Conservation (phyloP, 2,888 invertebrate species). For the Athalia rosae region DNA sequence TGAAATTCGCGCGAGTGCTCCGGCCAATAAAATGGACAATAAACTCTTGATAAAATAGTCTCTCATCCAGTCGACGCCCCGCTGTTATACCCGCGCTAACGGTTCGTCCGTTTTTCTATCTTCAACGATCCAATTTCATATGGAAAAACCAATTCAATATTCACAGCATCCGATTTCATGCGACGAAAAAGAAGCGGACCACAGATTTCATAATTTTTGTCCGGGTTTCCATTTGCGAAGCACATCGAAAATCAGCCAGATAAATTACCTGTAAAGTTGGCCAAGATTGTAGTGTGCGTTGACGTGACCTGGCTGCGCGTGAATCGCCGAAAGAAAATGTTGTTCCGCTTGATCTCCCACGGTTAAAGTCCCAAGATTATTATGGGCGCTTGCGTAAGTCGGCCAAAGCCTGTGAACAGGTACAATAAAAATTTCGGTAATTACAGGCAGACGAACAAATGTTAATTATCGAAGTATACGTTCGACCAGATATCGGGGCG, state of each 20-base stretch:
- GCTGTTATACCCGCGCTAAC: background rate
- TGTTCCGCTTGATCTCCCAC: slow-evolving; percentile 83
- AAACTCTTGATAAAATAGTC: slow-evolving; percentile 39
- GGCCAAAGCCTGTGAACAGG: slow-evolving; percentile 85
- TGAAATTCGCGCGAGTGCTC: slow-evolving; percentile 38
- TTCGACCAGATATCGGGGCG: no score
- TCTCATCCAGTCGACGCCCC: background rate
- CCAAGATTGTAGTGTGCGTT: slow-evolving; percentile 91
- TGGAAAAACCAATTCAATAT: slow-evolving; percentile 7
- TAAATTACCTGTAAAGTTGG: slow-evolving; percentile 84
- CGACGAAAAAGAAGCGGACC: background rate
- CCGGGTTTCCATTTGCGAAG: background rate
- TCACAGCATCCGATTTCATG: background rate
- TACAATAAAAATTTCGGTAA: background rate
- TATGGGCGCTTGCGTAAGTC: slow-evolving; percentile 89
- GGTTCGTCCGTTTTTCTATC: slow-evolving; percentile 1
- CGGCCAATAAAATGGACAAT: slow-evolving; percentile 41
- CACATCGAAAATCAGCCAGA: background rate
- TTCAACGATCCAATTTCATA: background rate
- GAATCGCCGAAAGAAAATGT: slow-evolving; percentile 85
- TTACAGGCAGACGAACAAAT: background rate
- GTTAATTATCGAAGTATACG: background rate
- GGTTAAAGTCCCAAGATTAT: slow-evolving; percentile 89
- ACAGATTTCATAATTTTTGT: background rate
- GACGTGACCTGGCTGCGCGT: slow-evolving; percentile 84